These are phyloP conservation scores for Pelusios castaneus DNA, from an alignment of 2,113 vertebrate genomes.

Conservation along the genomic window DNA sequence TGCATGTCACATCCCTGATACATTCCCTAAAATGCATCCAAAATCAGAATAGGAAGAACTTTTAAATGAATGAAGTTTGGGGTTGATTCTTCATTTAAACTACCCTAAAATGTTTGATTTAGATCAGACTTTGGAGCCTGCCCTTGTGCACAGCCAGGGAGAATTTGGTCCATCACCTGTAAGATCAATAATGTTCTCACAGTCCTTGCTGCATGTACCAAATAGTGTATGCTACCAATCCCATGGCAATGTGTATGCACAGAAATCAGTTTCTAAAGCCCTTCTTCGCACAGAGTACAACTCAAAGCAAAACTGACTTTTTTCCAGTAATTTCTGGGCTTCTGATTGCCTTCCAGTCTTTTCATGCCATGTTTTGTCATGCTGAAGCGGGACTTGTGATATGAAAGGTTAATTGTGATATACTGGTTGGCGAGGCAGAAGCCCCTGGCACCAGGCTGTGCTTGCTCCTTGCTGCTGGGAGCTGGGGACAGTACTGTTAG, in stretches of 20 bases:
- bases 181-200: neutral
- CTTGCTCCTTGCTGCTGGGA: neutral
- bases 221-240: neutral
- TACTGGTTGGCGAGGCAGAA: neutral
- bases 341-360: neutral
- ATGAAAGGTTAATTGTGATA: neutral
- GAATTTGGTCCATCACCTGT: neutral
- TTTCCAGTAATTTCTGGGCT: neutral
- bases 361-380: neutral
- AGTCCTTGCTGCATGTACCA: neutral
- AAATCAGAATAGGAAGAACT: neutral
- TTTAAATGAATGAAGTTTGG: neutral
- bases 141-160: neutral
- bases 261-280: constrained; percentile 57
- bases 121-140: neutral
- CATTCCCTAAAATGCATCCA: neutral
- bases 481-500: neutral
- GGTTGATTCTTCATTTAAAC: neutral
- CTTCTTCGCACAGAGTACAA: constrained; percentile 62
- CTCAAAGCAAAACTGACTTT: constrained; percentile 27
- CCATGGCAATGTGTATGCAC: constrained; percentile 24
- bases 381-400: neutral
- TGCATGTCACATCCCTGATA: neutral
- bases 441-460: neutral
- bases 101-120: neutral